Percentiles rank a stretch among this genome's conserved stretches.
These are phyloP conservation scores for Cercopithecus neglectus DNA, from an alignment of 2,797 vertebrate genomes.

Conservation along the genomic window DNA sequence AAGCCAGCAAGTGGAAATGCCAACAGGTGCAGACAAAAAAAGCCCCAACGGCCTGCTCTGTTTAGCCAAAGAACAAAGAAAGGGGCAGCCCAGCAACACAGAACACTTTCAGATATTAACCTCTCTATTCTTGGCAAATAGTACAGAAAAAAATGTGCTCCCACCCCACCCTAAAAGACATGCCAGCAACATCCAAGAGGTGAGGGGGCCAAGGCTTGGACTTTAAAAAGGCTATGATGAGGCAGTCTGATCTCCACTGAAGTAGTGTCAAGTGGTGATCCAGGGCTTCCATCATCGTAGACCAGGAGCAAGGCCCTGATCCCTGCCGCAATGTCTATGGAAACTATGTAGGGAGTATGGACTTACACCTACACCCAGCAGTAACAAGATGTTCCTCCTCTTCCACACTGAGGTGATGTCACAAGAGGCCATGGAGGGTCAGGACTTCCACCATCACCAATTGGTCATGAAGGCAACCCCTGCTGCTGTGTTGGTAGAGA, in stretches of 20 bases:
- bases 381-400: not conserved
- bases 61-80: not conserved
- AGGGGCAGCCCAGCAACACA: not conserved
- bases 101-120: not conserved
- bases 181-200: not conserved
- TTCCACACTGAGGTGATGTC: not conserved
- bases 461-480: not conserved
- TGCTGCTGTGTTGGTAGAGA: not conserved
- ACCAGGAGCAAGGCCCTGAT: not conserved
- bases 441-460: not conserved
- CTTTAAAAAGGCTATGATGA: not conserved
- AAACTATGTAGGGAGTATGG: accelerated
- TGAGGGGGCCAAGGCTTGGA: too few species aligned
- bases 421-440: too few species aligned
- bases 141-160: not conserved
- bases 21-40: not conserved
- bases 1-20: not conserved
- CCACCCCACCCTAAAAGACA: not conserved
- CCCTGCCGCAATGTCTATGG: not conserved
- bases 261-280: not conserved
- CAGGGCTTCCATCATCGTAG: not conserved
- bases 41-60: not conserved
- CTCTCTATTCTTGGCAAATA: not conserved
- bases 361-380: not conserved
- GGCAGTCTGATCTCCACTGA: too few species aligned